Evolutionary conservation across 2,113 vertebrate genomes (phyloP).

Genomic region (Osmerus eperlanus): DNA sequence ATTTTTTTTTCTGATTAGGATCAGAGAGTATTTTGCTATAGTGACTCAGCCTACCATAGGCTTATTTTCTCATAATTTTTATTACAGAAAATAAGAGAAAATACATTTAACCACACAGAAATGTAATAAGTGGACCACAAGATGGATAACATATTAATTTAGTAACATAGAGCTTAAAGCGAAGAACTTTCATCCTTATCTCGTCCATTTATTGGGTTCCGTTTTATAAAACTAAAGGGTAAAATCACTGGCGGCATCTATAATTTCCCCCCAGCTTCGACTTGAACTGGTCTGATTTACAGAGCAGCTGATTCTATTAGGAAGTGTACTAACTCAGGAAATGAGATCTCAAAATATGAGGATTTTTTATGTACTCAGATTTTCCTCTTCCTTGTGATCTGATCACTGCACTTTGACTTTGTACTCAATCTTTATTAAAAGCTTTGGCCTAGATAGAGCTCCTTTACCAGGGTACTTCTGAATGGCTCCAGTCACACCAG

Average conservation of each 20-base stretch:
- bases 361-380: constrained; percentile 21
- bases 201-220: constrained; percentile 36
- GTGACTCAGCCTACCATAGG: constrained; percentile 53
- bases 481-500: not conserved
- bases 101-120: constrained; percentile 63
- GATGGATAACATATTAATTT: constrained; percentile 68
- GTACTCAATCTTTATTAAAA: not conserved
- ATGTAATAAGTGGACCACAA: constrained; percentile 59
- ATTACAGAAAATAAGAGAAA: constrained; percentile 60
- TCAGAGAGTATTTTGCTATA: constrained; percentile 51
- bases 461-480: not conserved
- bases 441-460: not conserved
- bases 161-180: constrained; percentile 50
- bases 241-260: constrained; percentile 5
- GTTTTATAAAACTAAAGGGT: constrained; percentile 38
- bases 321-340: constrained; percentile 49
- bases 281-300: constrained; percentile 56
- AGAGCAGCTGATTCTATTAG: constrained; percentile 39
- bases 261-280: constrained; percentile 14
- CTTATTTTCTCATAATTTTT: constrained; percentile 52
- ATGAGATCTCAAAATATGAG: constrained; percentile 39
- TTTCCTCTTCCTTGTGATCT: constrained; percentile 12
- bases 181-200: constrained; percentile 11
- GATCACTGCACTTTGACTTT: not conserved
- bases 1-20: constrained; percentile 62